Evolutionary conservation across 1,140 invertebrate species (phyloP).

Genomic region (Bursaphelenchus mucronatus): DNA sequence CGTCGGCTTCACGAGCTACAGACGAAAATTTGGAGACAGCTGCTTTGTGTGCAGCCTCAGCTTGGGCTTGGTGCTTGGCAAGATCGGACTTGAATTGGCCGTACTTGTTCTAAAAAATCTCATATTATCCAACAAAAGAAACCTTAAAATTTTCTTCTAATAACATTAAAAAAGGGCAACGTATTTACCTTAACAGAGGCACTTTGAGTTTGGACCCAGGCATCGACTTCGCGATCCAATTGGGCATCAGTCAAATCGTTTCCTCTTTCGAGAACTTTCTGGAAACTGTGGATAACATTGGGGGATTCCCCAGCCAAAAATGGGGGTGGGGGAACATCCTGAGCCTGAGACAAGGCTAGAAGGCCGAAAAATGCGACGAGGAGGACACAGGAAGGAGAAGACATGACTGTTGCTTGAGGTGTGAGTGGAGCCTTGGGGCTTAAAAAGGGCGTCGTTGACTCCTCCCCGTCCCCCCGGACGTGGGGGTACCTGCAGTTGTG

Average conservation of each 20-base stretch:
- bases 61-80: slow-evolving; percentile 36
- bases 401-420: slow-evolving; percentile 3
- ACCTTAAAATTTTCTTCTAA: not conserved
- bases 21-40: slow-evolving; percentile 44
- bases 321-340: slow-evolving; percentile 41
- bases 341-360: slow-evolving; percentile 35
- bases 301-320: slow-evolving; percentile 43
- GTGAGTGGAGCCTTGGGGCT: no score
- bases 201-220: slow-evolving; percentile 39
- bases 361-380: slow-evolving; percentile 28
- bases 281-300: slow-evolving; percentile 16
- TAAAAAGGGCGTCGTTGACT: no score
- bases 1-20: slow-evolving; percentile 48
- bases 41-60: slow-evolving; percentile 46
- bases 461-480: no score
- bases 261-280: slow-evolving; percentile 17
- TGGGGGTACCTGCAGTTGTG: no score
- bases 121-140: not conserved
- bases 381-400: slow-evolving; percentile 7
- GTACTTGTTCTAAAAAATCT: slow-evolving; percentile 41
- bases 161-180: not conserved
- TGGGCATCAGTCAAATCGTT: slow-evolving; percentile 41
- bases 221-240: slow-evolving; percentile 43
- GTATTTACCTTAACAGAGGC: slow-evolving; percentile 39
- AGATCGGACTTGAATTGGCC: slow-evolving; percentile 40